These are phyloP conservation scores for Apteryx owenii DNA, from an alignment of 2,113 vertebrate genomes.

Conservation along the genomic window DNA sequence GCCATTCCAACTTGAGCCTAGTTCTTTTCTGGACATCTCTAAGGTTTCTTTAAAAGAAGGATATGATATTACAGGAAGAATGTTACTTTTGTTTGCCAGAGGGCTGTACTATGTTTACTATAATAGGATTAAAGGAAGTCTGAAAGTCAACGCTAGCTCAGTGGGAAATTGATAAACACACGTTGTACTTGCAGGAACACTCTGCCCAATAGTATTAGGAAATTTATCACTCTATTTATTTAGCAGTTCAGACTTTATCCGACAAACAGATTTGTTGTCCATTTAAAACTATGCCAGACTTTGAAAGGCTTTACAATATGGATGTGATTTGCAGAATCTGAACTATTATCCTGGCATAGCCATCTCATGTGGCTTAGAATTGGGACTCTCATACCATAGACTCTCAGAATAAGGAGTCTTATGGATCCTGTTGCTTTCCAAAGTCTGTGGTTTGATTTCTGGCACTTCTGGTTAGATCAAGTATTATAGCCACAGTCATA, in stretches of 20 bases:
- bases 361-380: background rate
- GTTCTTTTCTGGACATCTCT: constrained; percentile 61
- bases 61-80: constrained; percentile 67
- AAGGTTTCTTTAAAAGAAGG: constrained; percentile 61
- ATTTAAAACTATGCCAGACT: background rate
- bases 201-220: constrained; percentile 15
- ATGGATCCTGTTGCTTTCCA: background rate
- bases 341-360: background rate
- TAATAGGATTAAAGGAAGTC: constrained; percentile 56
- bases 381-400: background rate
- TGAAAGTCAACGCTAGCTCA: constrained; percentile 15
- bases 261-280: constrained; percentile 31
- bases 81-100: constrained; percentile 68
- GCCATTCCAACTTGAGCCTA: constrained; percentile 49
- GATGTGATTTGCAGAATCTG: background rate
- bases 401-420: background rate
- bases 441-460: constrained; percentile 56
- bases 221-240: constrained; percentile 41
- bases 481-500: constrained; percentile 24
- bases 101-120: constrained; percentile 64
- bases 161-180: constrained; percentile 54
- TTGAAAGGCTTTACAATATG: background rate
- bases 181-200: background rate
- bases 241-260: constrained; percentile 12
- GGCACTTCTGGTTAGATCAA: constrained; percentile 41